phyloP scores from a whole-genome alignment of 2,113 vertebrate species.

The Cyprinus carpio region DNA sequence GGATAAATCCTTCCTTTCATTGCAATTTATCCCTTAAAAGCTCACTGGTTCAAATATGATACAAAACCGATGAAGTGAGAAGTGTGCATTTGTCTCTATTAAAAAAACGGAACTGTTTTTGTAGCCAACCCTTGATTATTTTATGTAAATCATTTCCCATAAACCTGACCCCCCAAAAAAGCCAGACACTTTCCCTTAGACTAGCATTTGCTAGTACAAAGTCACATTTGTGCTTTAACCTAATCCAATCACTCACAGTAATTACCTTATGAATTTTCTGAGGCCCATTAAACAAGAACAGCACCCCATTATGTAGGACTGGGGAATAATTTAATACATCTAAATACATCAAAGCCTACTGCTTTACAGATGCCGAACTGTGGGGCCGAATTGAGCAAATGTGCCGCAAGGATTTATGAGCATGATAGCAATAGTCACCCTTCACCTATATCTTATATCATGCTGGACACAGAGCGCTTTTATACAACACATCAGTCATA shows the following conservation, averaged over 20 bases:
- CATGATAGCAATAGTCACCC: conserved; percentile 9
- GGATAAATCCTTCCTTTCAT: conserved; percentile 23
- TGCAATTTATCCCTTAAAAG: not conserved
- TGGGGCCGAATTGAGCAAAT: conserved; percentile 36
- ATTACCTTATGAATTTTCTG: conserved; percentile 53
- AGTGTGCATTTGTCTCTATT: not conserved
- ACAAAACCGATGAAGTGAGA: not conserved
- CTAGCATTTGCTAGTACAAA: conserved; percentile 28
- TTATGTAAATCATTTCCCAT: not conserved
- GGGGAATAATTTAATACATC: conserved; percentile 53
- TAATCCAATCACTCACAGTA: conserved; percentile 44
- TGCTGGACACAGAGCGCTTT: not conserved
- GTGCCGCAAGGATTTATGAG: conserved; percentile 28
- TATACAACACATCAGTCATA: conserved; percentile 18
- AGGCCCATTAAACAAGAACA: conserved; percentile 53
- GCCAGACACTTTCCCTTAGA: conserved; percentile 1
- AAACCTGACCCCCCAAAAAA: conserved; percentile 17
- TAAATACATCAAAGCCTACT: conserved; percentile 36
- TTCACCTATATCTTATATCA: conserved; percentile 28
- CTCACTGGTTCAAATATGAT: not conserved
- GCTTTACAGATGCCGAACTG: not conserved
- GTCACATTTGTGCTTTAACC: conserved; percentile 29
- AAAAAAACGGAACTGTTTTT: not conserved
- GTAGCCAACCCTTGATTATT: not conserved
- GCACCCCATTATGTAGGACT: conserved; percentile 39